Percentiles rank a stretch among this genome's conserved stretches.
Evolutionary conservation across 2,888 invertebrate species (phyloP).

Genomic region (Xylota segnis): DNA sequence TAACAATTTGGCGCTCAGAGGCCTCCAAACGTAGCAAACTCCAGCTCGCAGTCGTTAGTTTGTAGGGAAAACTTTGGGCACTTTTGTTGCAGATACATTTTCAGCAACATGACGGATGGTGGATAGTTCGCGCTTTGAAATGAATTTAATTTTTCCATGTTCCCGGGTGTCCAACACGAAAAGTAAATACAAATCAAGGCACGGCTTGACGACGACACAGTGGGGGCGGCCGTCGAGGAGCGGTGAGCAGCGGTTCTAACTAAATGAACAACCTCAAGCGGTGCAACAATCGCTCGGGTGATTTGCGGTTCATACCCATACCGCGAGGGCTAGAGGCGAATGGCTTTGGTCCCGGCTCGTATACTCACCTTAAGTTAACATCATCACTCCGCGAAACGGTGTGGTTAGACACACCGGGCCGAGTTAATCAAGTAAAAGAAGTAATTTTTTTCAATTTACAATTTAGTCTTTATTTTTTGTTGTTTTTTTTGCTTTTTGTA

Average conservation of each 20-base stretch:
- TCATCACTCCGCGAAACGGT: conserved; percentile 36
- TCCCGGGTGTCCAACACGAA: not conserved
- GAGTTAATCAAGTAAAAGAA: conserved; percentile 67
- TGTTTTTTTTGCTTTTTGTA: not conserved
- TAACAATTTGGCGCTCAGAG: conserved; percentile 45
- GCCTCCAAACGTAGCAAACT: conserved; percentile 30
- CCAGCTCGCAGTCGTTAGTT: not conserved
- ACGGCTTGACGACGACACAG: not conserved
- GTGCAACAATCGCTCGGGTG: conserved; percentile 61
- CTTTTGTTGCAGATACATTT: conserved; percentile 48
- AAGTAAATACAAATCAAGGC: conserved; percentile 21
- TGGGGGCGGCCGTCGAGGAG: not conserved
- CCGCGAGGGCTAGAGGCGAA: conserved; percentile 22
- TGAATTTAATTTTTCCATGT: conserved; percentile 43
- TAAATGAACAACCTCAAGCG: conserved; percentile 57
- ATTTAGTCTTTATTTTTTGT: too few relatives aligned
- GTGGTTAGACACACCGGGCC: conserved; percentile 30
- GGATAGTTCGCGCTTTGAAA: conserved; percentile 43
- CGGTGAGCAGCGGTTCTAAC: not conserved
- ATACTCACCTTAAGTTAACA: conserved; percentile 47
- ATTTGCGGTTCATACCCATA: conserved; percentile 53
- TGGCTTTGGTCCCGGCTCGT: conserved; percentile 26
- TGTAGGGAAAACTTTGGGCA: conserved; percentile 2
- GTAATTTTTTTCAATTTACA: conserved; percentile 51
- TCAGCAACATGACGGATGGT: conserved; percentile 51